Evolutionary conservation across 2,113 vertebrate genomes (phyloP), one percentile per base, ranked within the genome.

Genomic region (Caracal caracal): DNA sequence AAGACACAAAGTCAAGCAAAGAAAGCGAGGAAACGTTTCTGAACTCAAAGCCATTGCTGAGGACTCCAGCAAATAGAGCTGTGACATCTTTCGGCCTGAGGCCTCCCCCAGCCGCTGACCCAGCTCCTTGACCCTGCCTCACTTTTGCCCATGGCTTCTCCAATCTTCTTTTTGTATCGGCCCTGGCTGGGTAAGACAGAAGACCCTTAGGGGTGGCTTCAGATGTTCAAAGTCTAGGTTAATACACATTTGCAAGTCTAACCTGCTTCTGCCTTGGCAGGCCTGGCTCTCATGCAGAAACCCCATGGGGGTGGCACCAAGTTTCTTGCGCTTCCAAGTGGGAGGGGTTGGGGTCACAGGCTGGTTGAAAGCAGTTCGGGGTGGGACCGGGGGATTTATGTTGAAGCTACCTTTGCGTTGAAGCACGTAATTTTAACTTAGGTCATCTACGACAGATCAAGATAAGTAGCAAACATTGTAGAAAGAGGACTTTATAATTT

Each of bases 401-500:
- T 6, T 70, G 15, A 56, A 66, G 35, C 26, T 73, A 70, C 1
- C 7, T 10, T 28, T 63, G 4, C 17, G 20, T 12, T 11, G 59
- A 26, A 22, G 49, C 13, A 20, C 0, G 1, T 4, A 26, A 37
- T 90, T 84, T 80, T 84, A 49, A 93, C 9, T 70, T 15, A 10
- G 22, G 22, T 81, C 37, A 13, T 56, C 3, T 9, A 16, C 13
- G 40, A 49, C 30, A 66, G 35, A 85, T 56, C 87, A 88, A 79
- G 82, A 51, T 28, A 47, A 63, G 35, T 35, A 35, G 40, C 53
- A 71, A 65, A 47, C 22, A 28, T 65, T 82, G 93, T 68, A 93
- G 93, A 93, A 90, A 63, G 59, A 79, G 28, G n/a, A 47, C 63
- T n/a, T 90, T 90, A 56, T 66, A 73, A 88, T 86, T 83, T 56